Conservation (phyloP, 1,140 invertebrate genomes). For the Pollicipes pollicipes region DNA sequence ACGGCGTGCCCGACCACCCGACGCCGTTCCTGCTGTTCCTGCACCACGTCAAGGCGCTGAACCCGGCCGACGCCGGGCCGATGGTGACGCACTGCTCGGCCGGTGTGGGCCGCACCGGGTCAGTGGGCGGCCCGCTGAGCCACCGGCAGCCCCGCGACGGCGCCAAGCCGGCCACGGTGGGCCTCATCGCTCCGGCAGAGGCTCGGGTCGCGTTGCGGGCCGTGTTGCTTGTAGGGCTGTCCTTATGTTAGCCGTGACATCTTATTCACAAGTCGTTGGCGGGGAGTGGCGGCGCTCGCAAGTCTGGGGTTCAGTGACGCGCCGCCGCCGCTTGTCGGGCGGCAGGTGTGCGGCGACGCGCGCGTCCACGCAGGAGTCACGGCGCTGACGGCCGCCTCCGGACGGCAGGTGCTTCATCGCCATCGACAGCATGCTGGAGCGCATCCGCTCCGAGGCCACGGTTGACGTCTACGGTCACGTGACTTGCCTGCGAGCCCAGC, state of each 20-base stretch:
- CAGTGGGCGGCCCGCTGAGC: not conserved
- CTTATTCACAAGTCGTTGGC: constrained; percentile 10
- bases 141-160: too few relatives aligned
- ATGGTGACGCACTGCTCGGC: constrained; percentile 80
- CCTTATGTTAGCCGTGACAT: too few relatives aligned
- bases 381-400: too few relatives aligned
- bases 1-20: constrained; percentile 94
- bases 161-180: too few relatives aligned
- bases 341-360: too few relatives aligned
- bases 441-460: constrained; percentile 85
- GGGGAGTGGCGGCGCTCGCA: constrained; percentile 8
- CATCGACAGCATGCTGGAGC: constrained; percentile 90
- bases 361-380: too few relatives aligned
- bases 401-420: constrained; percentile 57
- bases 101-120: constrained; percentile 6
- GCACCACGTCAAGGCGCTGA: constrained; percentile 71
- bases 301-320: not conserved
- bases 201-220: too few relatives aligned
- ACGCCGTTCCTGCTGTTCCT: constrained; percentile 96
- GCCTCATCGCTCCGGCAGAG: too few relatives aligned
- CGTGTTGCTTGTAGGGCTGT: too few relatives aligned
- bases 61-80: constrained; percentile 74
- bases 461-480: constrained; percentile 98
- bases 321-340: too few relatives aligned
- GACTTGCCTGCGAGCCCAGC: constrained; percentile 85